Evolutionary conservation across 2,797 vertebrate genomes (phyloP).

Genomic region (Acanthis flammea): DNA sequence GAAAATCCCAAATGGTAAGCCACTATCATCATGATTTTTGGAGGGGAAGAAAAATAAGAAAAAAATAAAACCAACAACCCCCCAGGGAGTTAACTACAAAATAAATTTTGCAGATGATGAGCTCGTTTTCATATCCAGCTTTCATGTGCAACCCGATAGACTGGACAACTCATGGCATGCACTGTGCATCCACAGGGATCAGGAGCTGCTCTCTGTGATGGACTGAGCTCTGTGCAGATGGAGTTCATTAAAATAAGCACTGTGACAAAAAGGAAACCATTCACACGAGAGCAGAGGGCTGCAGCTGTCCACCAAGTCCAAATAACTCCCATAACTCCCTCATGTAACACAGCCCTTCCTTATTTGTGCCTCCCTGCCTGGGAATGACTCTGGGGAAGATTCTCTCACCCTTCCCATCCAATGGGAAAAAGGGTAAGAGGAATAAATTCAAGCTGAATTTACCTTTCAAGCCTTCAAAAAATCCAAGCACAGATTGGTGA

Average conservation of each 20-base stretch:
- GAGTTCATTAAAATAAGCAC: slow-evolving; percentile 32
- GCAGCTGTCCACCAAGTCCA: slow-evolving; percentile 47
- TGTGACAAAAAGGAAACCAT: slow-evolving; percentile 15
- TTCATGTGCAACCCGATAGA: background rate
- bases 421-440: background rate
- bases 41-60: background rate
- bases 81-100: background rate
- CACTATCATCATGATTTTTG: background rate
- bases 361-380: background rate
- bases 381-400: background rate
- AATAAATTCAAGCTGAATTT: background rate
- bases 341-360: background rate
- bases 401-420: background rate
- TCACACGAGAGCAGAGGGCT: background rate
- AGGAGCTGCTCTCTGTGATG: background rate
- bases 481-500: background rate
- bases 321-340: slow-evolving; percentile 21
- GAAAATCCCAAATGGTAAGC: background rate
- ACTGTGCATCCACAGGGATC: background rate
- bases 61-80: background rate
- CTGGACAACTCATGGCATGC: background rate
- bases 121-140: background rate
- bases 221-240: background rate
- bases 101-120: background rate
- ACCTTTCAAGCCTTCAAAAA: background rate